Evolutionary conservation across 2,888 invertebrate species (phyloP).

Genomic region (Latheticus oryzae): DNA sequence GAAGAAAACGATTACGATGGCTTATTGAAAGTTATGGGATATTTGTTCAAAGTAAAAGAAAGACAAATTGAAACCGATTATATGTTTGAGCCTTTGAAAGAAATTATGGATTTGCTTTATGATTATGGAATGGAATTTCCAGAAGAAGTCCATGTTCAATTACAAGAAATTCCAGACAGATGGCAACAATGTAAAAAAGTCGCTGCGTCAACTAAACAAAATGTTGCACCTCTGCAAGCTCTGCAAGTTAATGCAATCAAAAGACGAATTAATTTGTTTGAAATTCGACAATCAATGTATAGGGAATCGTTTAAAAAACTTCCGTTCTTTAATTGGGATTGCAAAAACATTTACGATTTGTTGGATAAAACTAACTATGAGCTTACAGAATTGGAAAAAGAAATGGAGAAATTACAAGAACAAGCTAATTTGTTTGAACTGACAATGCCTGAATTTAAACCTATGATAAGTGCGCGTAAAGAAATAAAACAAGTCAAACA

Average conservation of each 20-base stretch:
- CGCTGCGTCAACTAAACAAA: constrained; percentile 84
- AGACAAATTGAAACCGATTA: constrained; percentile 81
- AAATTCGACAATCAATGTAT: constrained; percentile 81
- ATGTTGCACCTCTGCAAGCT: constrained; percentile 88
- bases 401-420: constrained; percentile 74
- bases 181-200: constrained; percentile 89
- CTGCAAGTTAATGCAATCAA: constrained; percentile 89
- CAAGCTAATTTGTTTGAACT: constrained; percentile 89
- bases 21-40: constrained; percentile 84
- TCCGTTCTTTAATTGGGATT: constrained; percentile 72
- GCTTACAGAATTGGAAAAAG: constrained; percentile 75
- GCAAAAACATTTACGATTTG: constrained; percentile 75
- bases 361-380: constrained; percentile 78
- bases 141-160: constrained; percentile 79
- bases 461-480: constrained; percentile 78
- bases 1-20: constrained; percentile 89
- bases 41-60: constrained; percentile 82
- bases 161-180: constrained; percentile 85
- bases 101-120: constrained; percentile 86
- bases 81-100: constrained; percentile 91
- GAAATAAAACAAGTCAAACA: constrained; percentile 83
- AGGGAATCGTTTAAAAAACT: constrained; percentile 77
- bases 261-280: constrained; percentile 83
- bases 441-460: constrained; percentile 83
- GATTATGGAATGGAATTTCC: constrained; percentile 89